phyloP scores from a whole-genome alignment of 2,113 vertebrate species.

The Ceratotherium simum region DNA sequence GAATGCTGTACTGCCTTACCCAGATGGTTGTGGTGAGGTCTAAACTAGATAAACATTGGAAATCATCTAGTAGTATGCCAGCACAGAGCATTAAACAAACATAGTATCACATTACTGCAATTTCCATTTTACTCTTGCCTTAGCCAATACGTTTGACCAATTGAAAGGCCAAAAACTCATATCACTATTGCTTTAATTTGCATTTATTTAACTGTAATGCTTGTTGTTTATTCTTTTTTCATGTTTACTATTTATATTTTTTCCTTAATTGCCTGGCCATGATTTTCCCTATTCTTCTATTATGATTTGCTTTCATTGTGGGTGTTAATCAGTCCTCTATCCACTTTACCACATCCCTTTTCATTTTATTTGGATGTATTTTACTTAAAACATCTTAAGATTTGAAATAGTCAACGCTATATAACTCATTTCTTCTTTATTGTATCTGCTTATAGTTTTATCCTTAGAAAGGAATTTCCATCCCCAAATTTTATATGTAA shows the following conservation, averaged over 20 bases:
- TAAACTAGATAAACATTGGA: not conserved
- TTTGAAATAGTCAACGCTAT: not conserved
- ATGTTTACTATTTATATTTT: not conserved
- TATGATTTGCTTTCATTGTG: not conserved
- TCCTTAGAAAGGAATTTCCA: not conserved
- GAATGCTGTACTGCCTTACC: not conserved
- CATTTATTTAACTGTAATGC: not conserved
- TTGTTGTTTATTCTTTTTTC: not conserved
- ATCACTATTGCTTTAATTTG: not conserved
- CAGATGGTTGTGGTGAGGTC: not conserved
- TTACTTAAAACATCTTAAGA: not conserved
- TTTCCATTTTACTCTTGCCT: not conserved
- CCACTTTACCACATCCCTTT: not conserved
- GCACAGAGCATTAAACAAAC: not conserved
- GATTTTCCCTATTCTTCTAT: not conserved
- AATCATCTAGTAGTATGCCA: not conserved
- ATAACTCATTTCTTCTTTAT: not conserved
- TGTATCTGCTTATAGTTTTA: not conserved
- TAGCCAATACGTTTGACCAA: not conserved
- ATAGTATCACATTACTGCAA: not conserved
- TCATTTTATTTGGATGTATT: not conserved
- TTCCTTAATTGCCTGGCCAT: not conserved
- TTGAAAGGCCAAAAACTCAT: not conserved
- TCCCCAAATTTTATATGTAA: not conserved
- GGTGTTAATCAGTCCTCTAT: not conserved